Evolutionary conservation across 2,888 invertebrate species (phyloP), one percentile per base, ranked within the genome.

Genomic region (Plemyria rubiginata): DNA sequence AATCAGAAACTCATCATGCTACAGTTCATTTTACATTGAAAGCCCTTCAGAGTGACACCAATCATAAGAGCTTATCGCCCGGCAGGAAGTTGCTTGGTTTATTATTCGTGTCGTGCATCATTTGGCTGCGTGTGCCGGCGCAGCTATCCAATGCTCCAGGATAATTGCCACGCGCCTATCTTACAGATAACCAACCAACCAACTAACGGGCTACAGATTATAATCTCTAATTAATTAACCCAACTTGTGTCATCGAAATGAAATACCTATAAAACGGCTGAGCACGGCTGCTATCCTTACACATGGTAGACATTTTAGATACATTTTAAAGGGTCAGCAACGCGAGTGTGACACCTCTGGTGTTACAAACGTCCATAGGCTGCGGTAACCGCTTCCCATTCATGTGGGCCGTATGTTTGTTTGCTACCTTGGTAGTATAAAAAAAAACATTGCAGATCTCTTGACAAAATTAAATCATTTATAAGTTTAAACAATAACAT

Each of bases 31-130:
- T 53, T 32, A 40, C 15, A 48, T 53, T 45, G 38, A 57, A 49
- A 28, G 11, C 43, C 29, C 28, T 50, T 45, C 45, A 12, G 15
- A 63, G 51, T 63, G 59, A 58, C 62, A 46, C 41, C 53, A 45
- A 43, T 28, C 54, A 79, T 83, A 82, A 82, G 78, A 84, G 87
- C 87, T 90, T 91, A 91, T 90, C 91, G 88, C 81, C 77, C 75
- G 87, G 79, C 91, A 92, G 92, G 92, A 92, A 92, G 89, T 91
- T 86, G 87, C 85, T 88, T 79, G 87, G 87, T 91, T 92, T 92
- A 90, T 90, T 92, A 92, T 92, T 92, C 92, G 87, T 88, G 90
- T 88, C 92, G 91, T 88, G 91, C 88, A 86, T 86, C 86, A 82
- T 81, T 80, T 76, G 85, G 81, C 86, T 84, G 90, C 85, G 87